phyloP scores from a whole-genome alignment of 2,888 invertebrate genomes.

The Chalcis sispes region DNA sequence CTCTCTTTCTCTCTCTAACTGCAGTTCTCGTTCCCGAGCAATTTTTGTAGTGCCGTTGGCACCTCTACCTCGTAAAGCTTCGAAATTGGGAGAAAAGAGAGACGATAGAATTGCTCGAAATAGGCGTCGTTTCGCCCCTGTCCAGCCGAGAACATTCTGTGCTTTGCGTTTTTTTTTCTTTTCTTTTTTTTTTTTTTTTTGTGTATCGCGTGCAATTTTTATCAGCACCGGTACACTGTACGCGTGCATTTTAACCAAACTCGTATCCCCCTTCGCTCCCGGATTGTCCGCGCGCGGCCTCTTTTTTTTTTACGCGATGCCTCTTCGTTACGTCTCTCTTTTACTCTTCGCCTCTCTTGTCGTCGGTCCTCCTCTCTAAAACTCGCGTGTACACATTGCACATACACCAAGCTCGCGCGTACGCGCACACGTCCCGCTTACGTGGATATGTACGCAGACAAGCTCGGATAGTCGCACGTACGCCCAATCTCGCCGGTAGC shows the following conservation, averaged over 20 bases:
- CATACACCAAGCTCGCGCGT: constrained; percentile 62
- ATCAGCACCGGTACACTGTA: constrained; percentile 66
- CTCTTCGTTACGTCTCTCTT: constrained; percentile 48
- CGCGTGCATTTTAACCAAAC: constrained; percentile 67
- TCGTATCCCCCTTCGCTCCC: constrained; percentile 54
- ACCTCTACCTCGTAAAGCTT: too few relatives aligned
- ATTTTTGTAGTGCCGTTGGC: too few relatives aligned
- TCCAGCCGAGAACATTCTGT: too few relatives aligned
- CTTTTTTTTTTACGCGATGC: background rate
- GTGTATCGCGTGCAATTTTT: constrained; percentile 70
- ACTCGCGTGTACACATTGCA: constrained; percentile 65
- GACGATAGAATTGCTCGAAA: constrained; percentile 13
- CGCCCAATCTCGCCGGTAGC: constrained; percentile 71
- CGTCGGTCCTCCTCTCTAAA: constrained; percentile 56
- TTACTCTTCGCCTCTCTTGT: constrained; percentile 54
- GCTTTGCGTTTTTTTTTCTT: too few relatives aligned
- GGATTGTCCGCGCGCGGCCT: constrained; percentile 12
- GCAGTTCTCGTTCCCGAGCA: too few relatives aligned
- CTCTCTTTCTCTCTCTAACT: too few relatives aligned
- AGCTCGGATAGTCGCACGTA: constrained; percentile 58
- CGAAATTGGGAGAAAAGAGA: background rate
- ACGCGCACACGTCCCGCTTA: too few relatives aligned
- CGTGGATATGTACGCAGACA: too few relatives aligned
- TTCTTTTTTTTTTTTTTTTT: too few relatives aligned
- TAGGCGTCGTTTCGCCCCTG: too few relatives aligned